phyloP scores from a whole-genome alignment of 2,113 vertebrate genomes.

The Rhegmatorhina hoffmannsi region DNA sequence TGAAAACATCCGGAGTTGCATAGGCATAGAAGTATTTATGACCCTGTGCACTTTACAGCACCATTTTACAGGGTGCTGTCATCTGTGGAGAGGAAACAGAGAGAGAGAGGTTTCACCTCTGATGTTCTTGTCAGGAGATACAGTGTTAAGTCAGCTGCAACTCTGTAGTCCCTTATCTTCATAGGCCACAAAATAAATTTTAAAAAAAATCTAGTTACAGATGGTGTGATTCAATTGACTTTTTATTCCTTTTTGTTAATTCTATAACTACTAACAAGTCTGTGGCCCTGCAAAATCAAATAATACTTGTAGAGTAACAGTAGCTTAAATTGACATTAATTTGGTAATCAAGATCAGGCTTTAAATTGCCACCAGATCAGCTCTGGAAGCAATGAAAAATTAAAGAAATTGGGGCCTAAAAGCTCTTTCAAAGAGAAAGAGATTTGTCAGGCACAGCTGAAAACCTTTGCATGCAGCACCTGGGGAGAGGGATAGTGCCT shows the following conservation, averaged over 20 bases:
- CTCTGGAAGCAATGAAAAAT: not conserved
- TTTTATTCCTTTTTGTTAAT: not conserved
- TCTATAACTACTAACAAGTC: not conserved
- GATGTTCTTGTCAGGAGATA: not conserved
- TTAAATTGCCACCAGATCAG: not conserved
- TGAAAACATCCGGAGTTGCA: conserved; percentile 25
- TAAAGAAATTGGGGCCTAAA: not conserved
- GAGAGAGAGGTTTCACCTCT: not conserved
- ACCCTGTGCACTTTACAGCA: not conserved
- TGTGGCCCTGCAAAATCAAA: not conserved
- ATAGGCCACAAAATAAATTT: not conserved
- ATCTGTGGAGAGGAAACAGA: not conserved
- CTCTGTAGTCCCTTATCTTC: not conserved
- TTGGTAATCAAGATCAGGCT: not conserved
- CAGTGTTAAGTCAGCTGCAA: not conserved
- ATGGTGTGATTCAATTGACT: not conserved
- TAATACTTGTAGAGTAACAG: not conserved
- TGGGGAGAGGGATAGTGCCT: accelerated
- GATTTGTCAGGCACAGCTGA: not conserved
- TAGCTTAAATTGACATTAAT: not conserved
- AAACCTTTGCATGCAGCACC: not conserved
- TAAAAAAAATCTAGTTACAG: not conserved
- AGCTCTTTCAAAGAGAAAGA: not conserved
- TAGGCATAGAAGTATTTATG: conserved; percentile 44
- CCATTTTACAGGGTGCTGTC: not conserved